Conservation (phyloP, 2,113 vertebrate species). For the Pontoporia blainvillei region DNA sequence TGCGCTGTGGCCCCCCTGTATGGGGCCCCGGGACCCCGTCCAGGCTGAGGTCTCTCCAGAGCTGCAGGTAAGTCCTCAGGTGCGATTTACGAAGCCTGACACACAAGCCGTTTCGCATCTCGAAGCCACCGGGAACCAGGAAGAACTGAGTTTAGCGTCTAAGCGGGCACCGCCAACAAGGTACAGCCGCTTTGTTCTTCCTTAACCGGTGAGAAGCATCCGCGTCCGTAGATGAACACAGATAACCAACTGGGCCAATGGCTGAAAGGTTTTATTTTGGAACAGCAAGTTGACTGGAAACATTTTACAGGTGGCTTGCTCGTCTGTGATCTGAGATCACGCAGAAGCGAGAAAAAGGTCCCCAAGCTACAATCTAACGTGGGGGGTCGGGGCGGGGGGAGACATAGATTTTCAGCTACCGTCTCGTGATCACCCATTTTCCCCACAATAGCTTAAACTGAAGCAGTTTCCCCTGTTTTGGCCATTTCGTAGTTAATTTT, state of each 20-base stretch:
- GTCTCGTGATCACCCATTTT: conserved; percentile 71
- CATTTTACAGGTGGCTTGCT: conserved; percentile 72
- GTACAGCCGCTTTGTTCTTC: no score
- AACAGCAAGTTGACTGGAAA: conserved; percentile 66
- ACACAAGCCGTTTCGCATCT: no score
- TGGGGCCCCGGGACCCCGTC: no score
- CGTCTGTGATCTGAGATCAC: conserved; percentile 72
- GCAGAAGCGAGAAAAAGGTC: conserved; percentile 41
- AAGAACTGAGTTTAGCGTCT: no score
- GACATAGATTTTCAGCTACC: conserved; percentile 58
- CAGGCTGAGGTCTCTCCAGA: no score
- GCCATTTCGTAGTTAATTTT: conserved; percentile 78
- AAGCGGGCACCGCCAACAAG: no score
- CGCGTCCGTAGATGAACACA: not conserved
- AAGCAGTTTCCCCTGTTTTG: conserved; percentile 74
- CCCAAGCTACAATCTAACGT: not conserved
- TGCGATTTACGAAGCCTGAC: no score
- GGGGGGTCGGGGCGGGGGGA: not conserved
- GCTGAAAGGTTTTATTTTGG: conserved; percentile 45
- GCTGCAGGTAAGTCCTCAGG: no score
- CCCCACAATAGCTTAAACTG: conserved; percentile 72
- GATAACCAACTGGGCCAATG: conserved; percentile 39
- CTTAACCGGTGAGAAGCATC: not conserved
- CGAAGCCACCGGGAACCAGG: no score
- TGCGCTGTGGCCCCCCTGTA: no score